A percentile compares a stretch with the other conserved stretches of the same genome.
Evolutionary conservation across 2,888 invertebrate species (phyloP).

Genomic region (Caenorhabditis sp.): DNA sequence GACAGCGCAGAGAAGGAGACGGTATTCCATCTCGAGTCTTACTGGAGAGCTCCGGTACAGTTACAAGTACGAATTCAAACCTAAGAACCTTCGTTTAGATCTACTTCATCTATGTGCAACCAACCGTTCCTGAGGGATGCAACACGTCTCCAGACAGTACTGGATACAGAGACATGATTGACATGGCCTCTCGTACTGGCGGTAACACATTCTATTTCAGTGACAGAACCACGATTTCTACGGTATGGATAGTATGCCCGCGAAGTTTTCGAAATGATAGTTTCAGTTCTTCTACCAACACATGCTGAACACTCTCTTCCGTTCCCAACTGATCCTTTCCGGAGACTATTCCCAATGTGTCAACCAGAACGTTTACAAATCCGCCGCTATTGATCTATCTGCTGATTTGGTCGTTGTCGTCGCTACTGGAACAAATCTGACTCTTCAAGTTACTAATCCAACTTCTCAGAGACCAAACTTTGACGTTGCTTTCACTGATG

Average conservation of each 20-base stretch:
- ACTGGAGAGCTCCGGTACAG: constrained; percentile 71
- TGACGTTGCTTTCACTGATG: constrained; percentile 56
- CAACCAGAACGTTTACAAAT: constrained; percentile 64
- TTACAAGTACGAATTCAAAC: not conserved
- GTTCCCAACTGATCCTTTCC: constrained; percentile 71
- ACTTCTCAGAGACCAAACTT: constrained; percentile 24
- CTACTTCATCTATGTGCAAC: constrained; percentile 72
- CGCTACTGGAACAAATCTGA: constrained; percentile 66
- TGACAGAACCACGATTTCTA: constrained; percentile 51
- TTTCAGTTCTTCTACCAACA: constrained; percentile 69
- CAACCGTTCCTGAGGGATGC: constrained; percentile 59
- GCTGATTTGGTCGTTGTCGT: constrained; percentile 67
- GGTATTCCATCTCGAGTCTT: constrained; percentile 72
- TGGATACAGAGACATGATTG: constrained; percentile 66
- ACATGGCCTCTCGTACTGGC: constrained; percentile 63
- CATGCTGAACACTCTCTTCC: constrained; percentile 70
- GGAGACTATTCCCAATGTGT: constrained; percentile 70
- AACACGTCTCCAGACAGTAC: constrained; percentile 61
- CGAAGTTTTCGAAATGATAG: not conserved
- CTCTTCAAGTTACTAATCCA: constrained; percentile 64
- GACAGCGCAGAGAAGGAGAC: constrained; percentile 70
- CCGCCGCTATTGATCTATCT: constrained; percentile 65
- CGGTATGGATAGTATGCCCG: constrained; percentile 2
- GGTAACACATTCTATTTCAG: constrained; percentile 64
- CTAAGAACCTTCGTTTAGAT: too few species aligned